These are phyloP conservation scores for Ceyx erithaca DNA, from an alignment of 2,797 vertebrate genomes.

Conservation along the genomic window DNA sequence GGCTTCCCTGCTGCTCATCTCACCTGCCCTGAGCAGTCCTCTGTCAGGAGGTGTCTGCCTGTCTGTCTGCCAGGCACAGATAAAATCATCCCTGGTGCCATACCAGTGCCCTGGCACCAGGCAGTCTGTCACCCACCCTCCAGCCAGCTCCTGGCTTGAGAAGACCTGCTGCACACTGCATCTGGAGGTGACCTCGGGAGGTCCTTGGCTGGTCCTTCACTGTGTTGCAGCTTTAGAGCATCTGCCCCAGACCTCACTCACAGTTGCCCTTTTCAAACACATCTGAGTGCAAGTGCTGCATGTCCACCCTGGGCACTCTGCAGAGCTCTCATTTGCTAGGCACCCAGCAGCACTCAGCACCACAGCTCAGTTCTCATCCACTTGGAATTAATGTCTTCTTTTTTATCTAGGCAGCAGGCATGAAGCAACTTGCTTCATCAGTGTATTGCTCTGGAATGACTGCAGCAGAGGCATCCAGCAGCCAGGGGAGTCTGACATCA, in stretches of 20 bases:
- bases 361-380: not conserved
- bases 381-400: constrained; percentile 36
- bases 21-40: not conserved
- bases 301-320: not conserved
- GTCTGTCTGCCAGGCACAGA: not conserved
- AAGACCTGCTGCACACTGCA: fast-evolving
- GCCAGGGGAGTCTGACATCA: constrained; percentile 54
- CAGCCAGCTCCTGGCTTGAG: not conserved
- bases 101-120: not conserved
- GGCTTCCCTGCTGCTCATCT: not conserved
- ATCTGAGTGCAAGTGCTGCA: not conserved
- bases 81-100: not conserved
- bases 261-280: not conserved
- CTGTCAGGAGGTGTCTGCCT: not conserved
- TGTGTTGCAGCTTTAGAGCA: not conserved
- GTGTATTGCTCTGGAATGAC: constrained; percentile 21
- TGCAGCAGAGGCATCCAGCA: constrained; percentile 28
- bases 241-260: not conserved
- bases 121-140: fast-evolving
- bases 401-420: constrained; percentile 44
- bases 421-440: constrained; percentile 65
- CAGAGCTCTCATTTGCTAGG: not conserved
- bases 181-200: not conserved
- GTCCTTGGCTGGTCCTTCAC: not conserved
- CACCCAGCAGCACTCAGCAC: not conserved